Evolutionary conservation across 2,113 vertebrate species (phyloP), one percentile per base, ranked within the genome.

Genomic region (Atlantisia rogersi): DNA sequence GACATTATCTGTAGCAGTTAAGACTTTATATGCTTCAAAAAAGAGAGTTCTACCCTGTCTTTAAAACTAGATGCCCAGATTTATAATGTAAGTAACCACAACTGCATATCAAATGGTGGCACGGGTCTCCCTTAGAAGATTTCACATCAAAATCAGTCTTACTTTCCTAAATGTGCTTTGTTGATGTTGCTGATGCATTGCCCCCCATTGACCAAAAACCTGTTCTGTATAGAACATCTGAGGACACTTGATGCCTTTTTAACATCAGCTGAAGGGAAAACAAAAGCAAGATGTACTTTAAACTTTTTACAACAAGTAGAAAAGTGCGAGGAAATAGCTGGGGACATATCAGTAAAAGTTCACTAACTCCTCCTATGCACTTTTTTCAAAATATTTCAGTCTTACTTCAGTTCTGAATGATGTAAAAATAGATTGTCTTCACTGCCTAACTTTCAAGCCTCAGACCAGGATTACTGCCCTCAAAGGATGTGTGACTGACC

Each of bases 1-100:
- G 96, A 90, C 86, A 92, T 98, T 97, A 95, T 95, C 92, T 93
- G 87, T 97, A 88, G 63, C 91, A 96, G 94, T 94, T 97, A 94
- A 97, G 77, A 90, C 67, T 97, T 97, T 79, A 86, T 92, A 52
- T 80, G 90, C 75, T 93, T 97, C 88, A 92, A 90, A 96, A 94
- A 77, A 90, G 94, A 88, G 44, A 96, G 25, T 60, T 97, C 44
- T 81, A 86, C 21, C 15, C 56, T 95, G 29, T 97, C 73, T 68
- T 97, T 95, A 96, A 95, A 97, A 88, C 92, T 83, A 75, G 71
- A 95, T 95, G 55, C 35, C 52, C 13, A 86, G 77, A 95, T 97
- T 96, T 95, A 94, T 62, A 68, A 35, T 81, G 25, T 11, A 58
- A 65, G 77, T 73, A 86, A 82, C 28, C 21, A 95, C 6, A 16